phyloP scores from a whole-genome alignment of 2,797 vertebrate genomes.

The Lithobates pipiens region DNA sequence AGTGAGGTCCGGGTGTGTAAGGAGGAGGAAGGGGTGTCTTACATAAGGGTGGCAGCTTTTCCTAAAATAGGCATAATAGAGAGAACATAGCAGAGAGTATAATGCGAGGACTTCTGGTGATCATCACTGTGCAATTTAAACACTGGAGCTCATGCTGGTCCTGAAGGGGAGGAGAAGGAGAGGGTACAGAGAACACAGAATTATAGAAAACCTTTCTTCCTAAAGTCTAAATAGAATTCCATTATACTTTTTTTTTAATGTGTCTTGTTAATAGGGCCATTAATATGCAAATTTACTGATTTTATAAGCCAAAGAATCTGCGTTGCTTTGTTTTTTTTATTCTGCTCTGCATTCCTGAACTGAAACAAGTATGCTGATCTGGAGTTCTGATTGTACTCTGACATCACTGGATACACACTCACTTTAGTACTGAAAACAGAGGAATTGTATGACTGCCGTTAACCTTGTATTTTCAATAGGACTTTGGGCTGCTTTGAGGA shows the following conservation, averaged over 20 bases:
- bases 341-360: no score
- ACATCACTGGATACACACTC: no score
- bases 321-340: no score
- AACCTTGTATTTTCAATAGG: no score
- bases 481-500: no score
- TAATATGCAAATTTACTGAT: neutral
- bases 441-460: no score
- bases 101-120: conserved; percentile 50
- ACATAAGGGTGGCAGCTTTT: conserved; percentile 58
- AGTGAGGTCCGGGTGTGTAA: conserved; percentile 37
- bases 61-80: conserved; percentile 59
- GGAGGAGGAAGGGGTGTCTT: conserved; percentile 37
- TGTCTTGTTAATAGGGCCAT: neutral
- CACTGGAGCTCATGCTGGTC: conserved; percentile 20
- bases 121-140: conserved; percentile 54
- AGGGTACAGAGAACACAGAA: neutral
- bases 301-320: no score
- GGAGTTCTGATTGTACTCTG: no score
- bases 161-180: neutral
- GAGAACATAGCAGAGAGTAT: conserved; percentile 38
- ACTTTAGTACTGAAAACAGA: no score
- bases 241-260: neutral
- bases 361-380: no score
- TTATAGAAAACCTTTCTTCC: neutral
- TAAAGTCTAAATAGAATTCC: neutral